phyloP scores from a whole-genome alignment of 2,888 invertebrate species.

The Acrobeloides nanus region DNA sequence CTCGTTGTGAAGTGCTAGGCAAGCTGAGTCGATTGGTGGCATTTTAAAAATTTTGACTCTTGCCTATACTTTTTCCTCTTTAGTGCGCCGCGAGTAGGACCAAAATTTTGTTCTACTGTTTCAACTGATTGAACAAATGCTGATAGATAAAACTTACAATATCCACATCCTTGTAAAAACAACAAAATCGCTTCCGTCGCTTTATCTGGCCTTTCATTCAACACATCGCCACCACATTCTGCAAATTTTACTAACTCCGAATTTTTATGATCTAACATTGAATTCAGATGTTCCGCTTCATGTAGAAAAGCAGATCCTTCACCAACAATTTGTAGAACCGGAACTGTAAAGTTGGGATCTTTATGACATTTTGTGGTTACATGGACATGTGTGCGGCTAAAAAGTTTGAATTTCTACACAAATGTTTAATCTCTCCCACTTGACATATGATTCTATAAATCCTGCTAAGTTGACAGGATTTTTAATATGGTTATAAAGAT shows the following conservation, averaged over 20 bases:
- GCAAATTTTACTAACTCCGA: conserved; percentile 99
- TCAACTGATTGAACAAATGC: no score
- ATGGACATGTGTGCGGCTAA: no score
- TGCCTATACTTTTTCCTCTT: no score
- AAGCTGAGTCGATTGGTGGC: no score
- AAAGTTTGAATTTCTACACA: no score
- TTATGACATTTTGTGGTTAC: no score
- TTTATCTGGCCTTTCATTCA: conserved; percentile 94
- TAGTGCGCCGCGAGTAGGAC: no score
- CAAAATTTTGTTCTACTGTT: no score
- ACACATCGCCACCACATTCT: conserved; percentile 85
- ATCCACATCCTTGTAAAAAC: conserved; percentile 76
- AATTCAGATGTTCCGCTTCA: conserved; percentile 90
- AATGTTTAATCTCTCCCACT: no score
- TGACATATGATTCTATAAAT: conserved; percentile 73
- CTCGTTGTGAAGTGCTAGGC: no score
- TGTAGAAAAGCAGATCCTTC: conserved; percentile 78
- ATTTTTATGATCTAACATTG: conserved; percentile 84
- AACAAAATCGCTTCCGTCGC: conserved; percentile 91
- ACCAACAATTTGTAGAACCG: conserved; percentile 91
- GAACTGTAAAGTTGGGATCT: conserved; percentile 51
- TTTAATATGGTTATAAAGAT: conserved; percentile 76
- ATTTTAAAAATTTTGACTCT: no score
- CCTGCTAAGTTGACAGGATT: conserved; percentile 87
- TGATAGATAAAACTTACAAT: conserved; percentile 31